phyloP scores from a whole-genome alignment of 2,888 invertebrate species.

The Brachypterus glaber region DNA sequence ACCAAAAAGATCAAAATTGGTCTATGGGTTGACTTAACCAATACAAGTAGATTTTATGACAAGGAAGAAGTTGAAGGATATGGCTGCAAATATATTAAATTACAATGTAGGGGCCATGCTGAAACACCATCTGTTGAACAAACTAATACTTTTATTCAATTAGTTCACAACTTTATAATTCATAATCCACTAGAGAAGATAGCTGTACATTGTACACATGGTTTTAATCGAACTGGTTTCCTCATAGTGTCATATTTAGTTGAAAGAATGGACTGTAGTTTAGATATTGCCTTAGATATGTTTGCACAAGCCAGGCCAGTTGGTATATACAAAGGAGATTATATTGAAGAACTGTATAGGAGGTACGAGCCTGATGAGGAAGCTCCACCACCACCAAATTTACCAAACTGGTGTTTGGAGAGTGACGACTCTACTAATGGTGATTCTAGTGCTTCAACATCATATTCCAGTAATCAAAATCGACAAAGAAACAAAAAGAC shows the following conservation, averaged over 20 bases:
- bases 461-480: conserved; percentile 2
- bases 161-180: conserved; percentile 69
- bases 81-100: conserved; percentile 76
- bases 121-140: conserved; percentile 85
- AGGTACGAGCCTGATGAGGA: conserved; percentile 68
- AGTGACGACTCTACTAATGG: conserved; percentile 29
- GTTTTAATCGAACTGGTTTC: conserved; percentile 97
- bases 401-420: conserved; percentile 83
- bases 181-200: conserved; percentile 70
- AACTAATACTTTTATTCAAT: conserved; percentile 68
- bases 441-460: conserved; percentile 10
- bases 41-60: conserved; percentile 88
- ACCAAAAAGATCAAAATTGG: conserved; percentile 70
- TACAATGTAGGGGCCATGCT: conserved; percentile 85
- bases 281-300: conserved; percentile 71
- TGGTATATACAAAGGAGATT: conserved; percentile 97
- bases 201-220: conserved; percentile 93
- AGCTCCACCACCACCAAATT: conserved; percentile 60
- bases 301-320: conserved; percentile 74
- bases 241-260: conserved; percentile 86
- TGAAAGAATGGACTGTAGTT: conserved; percentile 69
- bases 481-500: conserved; percentile 39
- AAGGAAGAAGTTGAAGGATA: conserved; percentile 65
- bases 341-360: conserved; percentile 75
- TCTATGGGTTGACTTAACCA: conserved; percentile 94